A percentile compares a stretch with the other conserved stretches of the same genome.
phyloP scores from a whole-genome alignment of 2,888 invertebrate genomes.

The Cataglyphis altisquamis region DNA sequence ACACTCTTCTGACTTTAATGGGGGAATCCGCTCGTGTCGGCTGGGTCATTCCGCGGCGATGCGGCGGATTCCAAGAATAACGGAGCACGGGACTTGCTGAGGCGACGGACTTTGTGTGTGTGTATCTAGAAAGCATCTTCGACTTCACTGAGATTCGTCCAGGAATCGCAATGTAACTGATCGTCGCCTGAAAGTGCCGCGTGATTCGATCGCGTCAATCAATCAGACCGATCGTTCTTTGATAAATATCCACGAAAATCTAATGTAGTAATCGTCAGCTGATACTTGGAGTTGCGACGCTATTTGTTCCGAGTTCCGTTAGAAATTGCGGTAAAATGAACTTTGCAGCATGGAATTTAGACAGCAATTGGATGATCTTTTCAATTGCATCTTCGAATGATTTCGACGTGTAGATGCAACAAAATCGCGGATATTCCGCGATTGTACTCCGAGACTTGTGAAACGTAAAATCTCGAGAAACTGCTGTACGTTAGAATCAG shows the following conservation, averaged over 20 bases:
- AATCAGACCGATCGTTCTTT: background rate
- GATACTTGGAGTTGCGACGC: background rate
- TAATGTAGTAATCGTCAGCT: conserved; percentile 19
- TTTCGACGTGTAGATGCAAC: background rate
- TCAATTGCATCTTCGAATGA: background rate
- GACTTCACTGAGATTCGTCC: background rate
- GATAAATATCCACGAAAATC: conserved; percentile 1
- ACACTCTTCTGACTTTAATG: conserved; percentile 61
- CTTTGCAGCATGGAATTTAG: conserved; percentile 18
- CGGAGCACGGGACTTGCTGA: conserved; percentile 55
- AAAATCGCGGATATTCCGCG: background rate
- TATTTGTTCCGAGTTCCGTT: conserved; percentile 9
- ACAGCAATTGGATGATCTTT: background rate
- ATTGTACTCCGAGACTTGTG: conserved; percentile 1
- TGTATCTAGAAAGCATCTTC: conserved; percentile 13
- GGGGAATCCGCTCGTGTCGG: conserved; percentile 72
- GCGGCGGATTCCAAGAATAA: conserved; percentile 73
- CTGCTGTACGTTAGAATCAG: conserved; percentile 44
- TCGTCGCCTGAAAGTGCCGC: conserved; percentile 13
- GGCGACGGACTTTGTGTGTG: conserved; percentile 20
- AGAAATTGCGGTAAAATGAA: background rate
- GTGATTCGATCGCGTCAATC: background rate
- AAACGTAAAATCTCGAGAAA: background rate
- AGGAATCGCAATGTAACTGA: conserved; percentile 45
- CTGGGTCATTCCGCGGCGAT: conserved; percentile 69